phyloP scores from a whole-genome alignment of 1,140 invertebrate species.

The Musca domestica region DNA sequence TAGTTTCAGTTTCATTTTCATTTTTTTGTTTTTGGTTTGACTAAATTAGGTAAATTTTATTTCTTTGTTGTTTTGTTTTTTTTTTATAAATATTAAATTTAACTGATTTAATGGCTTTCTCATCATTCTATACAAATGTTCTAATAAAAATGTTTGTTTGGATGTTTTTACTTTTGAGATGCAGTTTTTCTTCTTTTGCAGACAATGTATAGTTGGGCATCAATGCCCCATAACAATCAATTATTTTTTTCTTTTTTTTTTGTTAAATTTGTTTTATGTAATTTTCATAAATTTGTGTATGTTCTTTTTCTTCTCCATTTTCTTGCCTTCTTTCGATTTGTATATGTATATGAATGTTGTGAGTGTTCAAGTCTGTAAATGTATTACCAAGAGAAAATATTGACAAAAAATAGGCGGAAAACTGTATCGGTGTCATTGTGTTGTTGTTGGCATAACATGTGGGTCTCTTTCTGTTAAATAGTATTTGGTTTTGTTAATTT shows the following conservation, averaged over 20 bases:
- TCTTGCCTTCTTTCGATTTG: no score
- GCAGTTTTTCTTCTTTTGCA: background rate
- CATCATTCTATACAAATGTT: conserved; percentile 16
- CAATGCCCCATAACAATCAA: background rate
- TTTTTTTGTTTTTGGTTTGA: background rate
- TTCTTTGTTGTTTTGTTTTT: no score
- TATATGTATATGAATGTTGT: no score
- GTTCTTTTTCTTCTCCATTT: background rate
- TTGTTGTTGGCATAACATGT: background rate
- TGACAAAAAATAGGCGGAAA: no score
- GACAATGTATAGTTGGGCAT: background rate
- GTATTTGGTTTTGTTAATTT: conserved; percentile 1
- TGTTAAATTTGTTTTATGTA: background rate
- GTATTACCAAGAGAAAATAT: no score
- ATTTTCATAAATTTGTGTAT: background rate
- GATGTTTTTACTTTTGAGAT: background rate
- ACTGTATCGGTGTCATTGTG: no score
- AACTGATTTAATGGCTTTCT: no score
- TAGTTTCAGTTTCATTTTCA: background rate
- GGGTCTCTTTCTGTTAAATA: background rate
- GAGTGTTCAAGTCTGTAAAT: no score
- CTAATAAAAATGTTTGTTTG: conserved; percentile 2
- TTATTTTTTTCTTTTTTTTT: background rate
- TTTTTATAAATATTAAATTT: no score
- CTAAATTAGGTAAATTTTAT: no score